A percentile compares a stretch with the other conserved stretches of the same genome.
Evolutionary conservation across 2,888 invertebrate genomes (phyloP).

Genomic region (Mechanitis messenoides): DNA sequence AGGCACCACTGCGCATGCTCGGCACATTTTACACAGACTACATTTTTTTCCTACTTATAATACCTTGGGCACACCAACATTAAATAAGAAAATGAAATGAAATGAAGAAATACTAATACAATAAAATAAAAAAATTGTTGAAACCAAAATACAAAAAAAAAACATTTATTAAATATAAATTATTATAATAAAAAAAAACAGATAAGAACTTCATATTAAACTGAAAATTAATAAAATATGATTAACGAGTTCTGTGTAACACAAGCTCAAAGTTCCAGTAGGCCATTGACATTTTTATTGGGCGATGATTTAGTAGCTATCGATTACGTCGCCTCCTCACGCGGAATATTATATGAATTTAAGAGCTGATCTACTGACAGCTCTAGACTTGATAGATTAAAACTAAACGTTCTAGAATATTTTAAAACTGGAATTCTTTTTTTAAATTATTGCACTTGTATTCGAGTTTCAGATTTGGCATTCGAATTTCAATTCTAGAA

Average conservation of each 20-base stretch:
- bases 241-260: conserved; percentile 49
- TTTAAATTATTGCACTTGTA: too few species aligned
- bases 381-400: conserved; percentile 19
- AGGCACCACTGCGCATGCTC: conserved; percentile 53
- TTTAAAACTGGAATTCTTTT: too few species aligned
- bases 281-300: conserved; percentile 75
- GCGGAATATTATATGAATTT: conserved; percentile 51
- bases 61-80: too few species aligned
- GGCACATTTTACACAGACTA: conserved; percentile 51
- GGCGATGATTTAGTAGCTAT: conserved; percentile 69
- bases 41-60: background rate
- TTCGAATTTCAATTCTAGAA: too few species aligned
- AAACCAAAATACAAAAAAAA: too few species aligned
- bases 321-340: conserved; percentile 61
- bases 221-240: conserved; percentile 1
- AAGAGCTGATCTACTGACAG: conserved; percentile 29
- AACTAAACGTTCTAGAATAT: background rate
- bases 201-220: background rate
- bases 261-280: conserved; percentile 33
- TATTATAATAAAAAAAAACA: too few species aligned
- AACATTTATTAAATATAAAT: too few species aligned
- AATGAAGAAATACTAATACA: too few species aligned
- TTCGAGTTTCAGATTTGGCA: too few species aligned
- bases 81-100: too few species aligned
- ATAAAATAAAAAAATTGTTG: too few species aligned